Base-by-base conservation (phyloP, 1,140 invertebrate species). In the Physella acuta region DNA sequence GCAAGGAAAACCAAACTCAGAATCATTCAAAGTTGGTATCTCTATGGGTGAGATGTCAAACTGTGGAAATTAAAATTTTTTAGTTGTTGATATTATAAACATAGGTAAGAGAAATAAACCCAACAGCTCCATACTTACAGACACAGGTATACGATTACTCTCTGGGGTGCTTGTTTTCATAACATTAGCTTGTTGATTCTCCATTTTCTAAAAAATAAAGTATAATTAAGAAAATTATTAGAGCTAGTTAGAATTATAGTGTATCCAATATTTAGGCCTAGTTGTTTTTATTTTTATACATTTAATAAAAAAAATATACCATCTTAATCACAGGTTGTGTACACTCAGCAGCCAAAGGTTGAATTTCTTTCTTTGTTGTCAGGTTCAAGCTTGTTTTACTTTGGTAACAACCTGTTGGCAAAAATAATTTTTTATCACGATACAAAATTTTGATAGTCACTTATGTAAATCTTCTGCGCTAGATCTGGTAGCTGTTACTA, bases 141-240 rank as follows among this genome's bases (percentile, higher is more conserved):
- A 58, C 31, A 58, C n/a, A 20, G 1, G 2, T 33, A 1, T 34
- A 1, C 4, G 14, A 33, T 3, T 1, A 58, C 0, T 33, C 56
- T 33, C 30, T 31, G 56, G 30, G 33, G 56, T 58, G 56, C 56
- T 58, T 20, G 20, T 24, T 24, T 58, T 58, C 56, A 58, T 20
- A 58, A 17, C 3, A 34, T 58, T n/a, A 14, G 26, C 28, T 55
- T 20, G 2, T 8, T 56, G 53, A 30, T 11, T 1, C 2, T 56
- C 56, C 56, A 34, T 5, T 24, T 34, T 14, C 33, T 20, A 58
- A 17, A 58, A 58, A 34, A 28, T 24, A 24, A 55, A 11, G 20
- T 11, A 44, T 11, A 44, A 44, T 8, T 11, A 44, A 44, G 20
- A 44, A 44, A 20, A 8, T 20, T 44, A 8, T 11, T 44, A 44